Percentiles rank a stretch among this genome's conserved stretches.
These are phyloP conservation scores for Melopsittacus undulatus DNA, from an alignment of 2,797 vertebrate species.

Conservation along the genomic window DNA sequence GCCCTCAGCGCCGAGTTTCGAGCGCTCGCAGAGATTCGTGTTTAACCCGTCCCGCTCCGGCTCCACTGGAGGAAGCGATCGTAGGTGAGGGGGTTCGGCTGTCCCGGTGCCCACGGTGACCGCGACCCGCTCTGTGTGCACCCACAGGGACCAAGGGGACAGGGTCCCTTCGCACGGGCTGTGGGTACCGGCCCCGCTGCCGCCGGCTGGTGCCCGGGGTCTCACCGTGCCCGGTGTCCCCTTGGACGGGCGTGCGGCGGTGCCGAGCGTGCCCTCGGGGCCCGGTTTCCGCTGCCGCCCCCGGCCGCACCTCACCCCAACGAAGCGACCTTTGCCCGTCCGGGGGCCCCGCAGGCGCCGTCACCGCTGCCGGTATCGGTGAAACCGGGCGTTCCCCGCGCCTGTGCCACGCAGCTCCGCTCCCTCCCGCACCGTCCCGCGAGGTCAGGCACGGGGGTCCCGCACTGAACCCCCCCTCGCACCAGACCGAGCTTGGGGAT, in stretches of 20 bases:
- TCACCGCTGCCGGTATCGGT: neutral
- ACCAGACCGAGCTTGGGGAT: neutral
- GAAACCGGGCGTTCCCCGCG: constrained; percentile 11
- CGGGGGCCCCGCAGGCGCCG: neutral
- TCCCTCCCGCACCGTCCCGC: neutral
- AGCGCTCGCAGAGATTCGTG: neutral
- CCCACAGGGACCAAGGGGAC: neutral
- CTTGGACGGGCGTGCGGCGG: neutral
- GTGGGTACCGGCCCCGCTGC: neutral
- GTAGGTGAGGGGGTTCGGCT: neutral
- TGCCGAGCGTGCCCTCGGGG: neutral
- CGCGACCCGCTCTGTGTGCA: neutral
- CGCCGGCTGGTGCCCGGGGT: too few relatives aligned
- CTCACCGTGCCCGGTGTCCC: neutral
- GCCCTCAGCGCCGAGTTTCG: constrained; percentile 15
- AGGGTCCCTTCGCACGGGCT: neutral
- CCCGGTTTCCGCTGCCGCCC: neutral
- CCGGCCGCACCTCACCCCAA: neutral
- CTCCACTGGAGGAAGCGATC: neutral
- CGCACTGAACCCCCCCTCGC: neutral
- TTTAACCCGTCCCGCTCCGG: neutral
- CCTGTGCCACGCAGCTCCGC: neutral
- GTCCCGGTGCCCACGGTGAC: neutral
- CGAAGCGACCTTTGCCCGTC: neutral
- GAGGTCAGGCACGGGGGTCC: neutral